Percentiles rank a stretch among this genome's conserved stretches.
phyloP scores from a whole-genome alignment of 2,113 vertebrate genomes.

The Pagrus major region DNA sequence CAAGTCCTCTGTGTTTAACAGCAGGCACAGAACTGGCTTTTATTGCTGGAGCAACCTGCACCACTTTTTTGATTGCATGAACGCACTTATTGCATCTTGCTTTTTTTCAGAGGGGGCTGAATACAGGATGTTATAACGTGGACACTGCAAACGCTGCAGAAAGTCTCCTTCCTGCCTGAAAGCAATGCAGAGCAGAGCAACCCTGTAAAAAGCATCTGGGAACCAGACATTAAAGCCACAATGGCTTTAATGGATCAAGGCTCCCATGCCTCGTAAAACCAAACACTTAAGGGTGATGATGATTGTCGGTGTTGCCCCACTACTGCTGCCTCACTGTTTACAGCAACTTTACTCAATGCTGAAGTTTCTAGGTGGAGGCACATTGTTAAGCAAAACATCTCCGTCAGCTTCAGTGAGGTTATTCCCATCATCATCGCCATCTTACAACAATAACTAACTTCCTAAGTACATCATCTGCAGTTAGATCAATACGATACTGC shows the following conservation, averaged over 20 bases:
- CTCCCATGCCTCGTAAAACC: constrained; percentile 57
- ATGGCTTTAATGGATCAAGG: constrained; percentile 67
- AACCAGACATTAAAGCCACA: constrained; percentile 73
- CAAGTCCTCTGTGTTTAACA: constrained; percentile 41
- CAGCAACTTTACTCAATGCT: background rate
- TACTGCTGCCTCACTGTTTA: constrained; percentile 35
- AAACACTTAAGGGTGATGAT: constrained; percentile 68
- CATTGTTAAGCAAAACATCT: constrained; percentile 7
- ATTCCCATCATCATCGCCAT: background rate
- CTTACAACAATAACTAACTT: background rate
- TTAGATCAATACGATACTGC: background rate
- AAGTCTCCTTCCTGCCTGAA: constrained; percentile 72
- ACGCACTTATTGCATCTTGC: constrained; percentile 45
- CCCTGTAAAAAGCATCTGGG: constrained; percentile 79
- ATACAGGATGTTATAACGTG: constrained; percentile 82
- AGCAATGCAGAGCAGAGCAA: constrained; percentile 45
- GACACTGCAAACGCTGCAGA: constrained; percentile 79
- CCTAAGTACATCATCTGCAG: background rate
- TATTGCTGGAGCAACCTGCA: constrained; percentile 21
- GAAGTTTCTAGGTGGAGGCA: constrained; percentile 5
- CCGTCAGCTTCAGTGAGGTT: background rate
- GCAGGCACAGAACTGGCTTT: constrained; percentile 29
- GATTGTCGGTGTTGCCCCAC: constrained; percentile 39
- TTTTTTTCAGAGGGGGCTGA: constrained; percentile 42
- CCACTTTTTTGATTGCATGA: constrained; percentile 43